Base-by-base conservation (phyloP, 2,113 vertebrate species). In the Tachysurus fulvidraco region DNA sequence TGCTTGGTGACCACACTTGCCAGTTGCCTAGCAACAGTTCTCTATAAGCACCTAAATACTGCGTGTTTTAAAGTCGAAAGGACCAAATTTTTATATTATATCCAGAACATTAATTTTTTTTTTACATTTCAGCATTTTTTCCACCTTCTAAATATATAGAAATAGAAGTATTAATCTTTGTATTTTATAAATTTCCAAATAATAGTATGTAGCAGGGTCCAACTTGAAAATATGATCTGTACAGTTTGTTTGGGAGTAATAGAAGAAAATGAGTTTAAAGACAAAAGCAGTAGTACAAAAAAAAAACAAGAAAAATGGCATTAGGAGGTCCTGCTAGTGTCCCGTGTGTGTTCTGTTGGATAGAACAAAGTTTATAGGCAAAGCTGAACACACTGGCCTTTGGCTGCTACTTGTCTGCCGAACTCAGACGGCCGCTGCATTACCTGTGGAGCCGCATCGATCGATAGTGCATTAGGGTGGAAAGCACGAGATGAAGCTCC, bases 391-490 rank as follows among this genome's bases (percentile, higher is more conserved):
- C 83, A 78, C 64, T 36, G 76, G 80, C 65, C 60, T 76, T 77
- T 85, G 13, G 5, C 44, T 71, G 86, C 73, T 77, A 28, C 78
- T 85, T 54, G 21, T 89, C 83, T 91, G 91, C 87, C 86, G 69
- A 64, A 83, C 71, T 87, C 77, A 90, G 89, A 85, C 84, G 19
- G 62, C 28, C 87, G 74, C 86, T 73, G 82, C 84, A 83, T 85
- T 88, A 93, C 91, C 92, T 83, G 91, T 85, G 87, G 91, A 89
- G 91, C 83, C 89, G 88, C 87, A 71, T 74, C 76, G 91, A 93
- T 94, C 92, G 81, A 93, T 93, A 93, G 90, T 91, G 91, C 92
- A 94, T 94, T 94, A 94, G 89, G 89, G 76, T 88, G 67, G 91
- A 88, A 88, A 89, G 88, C 84, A 30, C 44, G 86, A 86, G 86